Conservation (phyloP, 2,888 invertebrate genomes). For the Cephalotes varians region DNA sequence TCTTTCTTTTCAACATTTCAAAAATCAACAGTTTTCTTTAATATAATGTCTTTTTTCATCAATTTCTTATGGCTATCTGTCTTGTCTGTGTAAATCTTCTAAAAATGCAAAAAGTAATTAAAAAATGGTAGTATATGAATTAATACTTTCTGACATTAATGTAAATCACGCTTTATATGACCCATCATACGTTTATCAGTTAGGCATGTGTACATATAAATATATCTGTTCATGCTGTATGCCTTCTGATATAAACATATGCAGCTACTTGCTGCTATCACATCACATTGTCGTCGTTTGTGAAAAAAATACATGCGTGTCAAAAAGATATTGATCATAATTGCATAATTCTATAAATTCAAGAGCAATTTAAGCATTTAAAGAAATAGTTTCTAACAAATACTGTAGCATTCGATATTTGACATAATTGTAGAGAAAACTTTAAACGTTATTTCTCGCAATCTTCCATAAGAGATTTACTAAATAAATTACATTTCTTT, state of each 20-base stretch:
- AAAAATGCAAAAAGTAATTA: slow-evolving; percentile 67
- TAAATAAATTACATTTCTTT: slow-evolving; percentile 15
- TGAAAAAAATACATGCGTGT: slow-evolving; percentile 35
- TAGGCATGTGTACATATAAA: slow-evolving; percentile 48
- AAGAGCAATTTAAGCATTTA: background rate
- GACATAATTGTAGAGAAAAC: background rate
- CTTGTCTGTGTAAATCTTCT: slow-evolving; percentile 59
- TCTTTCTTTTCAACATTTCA: slow-evolving; percentile 42
- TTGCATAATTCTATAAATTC: background rate
- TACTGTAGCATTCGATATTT: background rate
- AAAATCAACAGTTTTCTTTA: slow-evolving; percentile 20
- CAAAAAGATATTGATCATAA: slow-evolving; percentile 3
- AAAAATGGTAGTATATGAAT: slow-evolving; percentile 57
- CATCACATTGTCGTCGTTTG: slow-evolving; percentile 47
- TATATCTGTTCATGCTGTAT: slow-evolving; percentile 46
- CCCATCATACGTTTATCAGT: slow-evolving; percentile 51
- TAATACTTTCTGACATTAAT: slow-evolving; percentile 60
- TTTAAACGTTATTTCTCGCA: background rate
- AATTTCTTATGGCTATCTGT: slow-evolving; percentile 33
- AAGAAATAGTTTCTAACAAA: background rate
- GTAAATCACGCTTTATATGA: slow-evolving; percentile 58
- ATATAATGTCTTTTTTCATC: slow-evolving; percentile 32
- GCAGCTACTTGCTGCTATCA: slow-evolving; percentile 58
- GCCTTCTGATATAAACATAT: slow-evolving; percentile 48
- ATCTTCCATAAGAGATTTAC: background rate